Evolutionary conservation across 1,140 invertebrate species (phyloP).

Genomic region (Apis laboriosa): DNA sequence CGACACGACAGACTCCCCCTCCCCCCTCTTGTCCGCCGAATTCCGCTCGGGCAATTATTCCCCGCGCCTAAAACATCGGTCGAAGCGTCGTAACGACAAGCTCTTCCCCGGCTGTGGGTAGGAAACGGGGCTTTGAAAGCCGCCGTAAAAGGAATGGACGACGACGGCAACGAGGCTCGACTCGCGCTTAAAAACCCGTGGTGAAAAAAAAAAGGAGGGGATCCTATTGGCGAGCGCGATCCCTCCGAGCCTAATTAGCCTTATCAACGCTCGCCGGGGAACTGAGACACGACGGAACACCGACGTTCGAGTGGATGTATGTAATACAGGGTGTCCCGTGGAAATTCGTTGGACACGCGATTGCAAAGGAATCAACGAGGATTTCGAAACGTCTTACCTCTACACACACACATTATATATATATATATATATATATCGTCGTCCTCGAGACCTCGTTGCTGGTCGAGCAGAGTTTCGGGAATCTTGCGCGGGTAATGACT

Average conservation of each 20-base stretch:
- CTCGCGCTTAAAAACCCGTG: conserved; percentile 21
- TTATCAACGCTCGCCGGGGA: conserved; percentile 47
- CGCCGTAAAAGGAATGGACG: conserved; percentile 15
- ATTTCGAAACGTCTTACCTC: too few relatives aligned
- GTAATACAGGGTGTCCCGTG: too few relatives aligned
- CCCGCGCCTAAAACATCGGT: conserved; percentile 16
- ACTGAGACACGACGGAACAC: neutral
- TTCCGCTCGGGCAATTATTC: conserved; percentile 12
- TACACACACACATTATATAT: too few relatives aligned
- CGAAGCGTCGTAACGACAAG: neutral
- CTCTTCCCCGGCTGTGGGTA: neutral
- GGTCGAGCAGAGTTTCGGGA: conserved; percentile 68
- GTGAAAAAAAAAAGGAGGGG: conserved; percentile 24
- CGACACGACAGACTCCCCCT: too few relatives aligned
- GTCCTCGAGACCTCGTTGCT: conserved; percentile 1
- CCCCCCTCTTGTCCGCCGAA: neutral
- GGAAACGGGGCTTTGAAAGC: conserved; percentile 15
- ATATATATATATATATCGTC: too few relatives aligned
- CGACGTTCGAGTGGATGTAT: too few relatives aligned
- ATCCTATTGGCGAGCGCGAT: neutral
- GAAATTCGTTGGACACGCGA: too few relatives aligned
- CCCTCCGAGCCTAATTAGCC: conserved; percentile 56
- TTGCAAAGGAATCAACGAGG: too few relatives aligned
- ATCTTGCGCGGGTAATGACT: conserved; percentile 60
- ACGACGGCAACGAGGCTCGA: neutral